A percentile compares a stretch with the other conserved stretches of the same genome.
Evolutionary conservation across 1,140 invertebrate genomes (phyloP).

Genomic region (Lethocerus indicus): DNA sequence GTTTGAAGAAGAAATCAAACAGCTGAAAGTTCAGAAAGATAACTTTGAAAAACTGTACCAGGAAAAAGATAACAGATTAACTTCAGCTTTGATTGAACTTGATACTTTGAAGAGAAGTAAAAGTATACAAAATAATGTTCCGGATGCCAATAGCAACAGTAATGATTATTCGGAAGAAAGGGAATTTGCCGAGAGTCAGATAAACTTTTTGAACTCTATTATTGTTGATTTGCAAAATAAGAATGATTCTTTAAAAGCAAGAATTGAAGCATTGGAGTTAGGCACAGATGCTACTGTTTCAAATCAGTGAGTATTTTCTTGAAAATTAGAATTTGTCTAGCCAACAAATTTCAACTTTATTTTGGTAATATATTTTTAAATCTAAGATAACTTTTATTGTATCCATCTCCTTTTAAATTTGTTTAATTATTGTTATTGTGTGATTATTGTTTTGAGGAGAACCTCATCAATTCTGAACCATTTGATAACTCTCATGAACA

Average conservation of each 20-base stretch:
- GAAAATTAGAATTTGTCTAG: not conserved
- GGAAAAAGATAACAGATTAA: not conserved
- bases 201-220: conserved; percentile 87
- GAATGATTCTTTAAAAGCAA: conserved; percentile 62
- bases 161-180: conserved; percentile 34
- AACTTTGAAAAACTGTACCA: not conserved
- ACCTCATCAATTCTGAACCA: no score
- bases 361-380: no score
- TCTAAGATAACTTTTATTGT: no score
- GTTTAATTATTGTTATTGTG: no score
- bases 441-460: no score
- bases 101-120: conserved; percentile 1
- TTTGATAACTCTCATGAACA: no score
- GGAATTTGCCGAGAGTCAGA: conserved; percentile 49
- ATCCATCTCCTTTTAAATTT: no score
- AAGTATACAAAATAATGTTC: conserved; percentile 14
- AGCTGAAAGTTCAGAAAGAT: conserved; percentile 2
- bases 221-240: conserved; percentile 91
- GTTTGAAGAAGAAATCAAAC: conserved; percentile 16
- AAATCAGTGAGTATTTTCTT: not conserved
- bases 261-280: conserved; percentile 48
- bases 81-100: not conserved
- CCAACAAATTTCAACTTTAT: no score
- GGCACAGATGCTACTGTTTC: conserved; percentile 5
- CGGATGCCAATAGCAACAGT: conserved; percentile 12